Conservation (phyloP, 2,113 vertebrate species). For the Nesoenas mayeri region DNA sequence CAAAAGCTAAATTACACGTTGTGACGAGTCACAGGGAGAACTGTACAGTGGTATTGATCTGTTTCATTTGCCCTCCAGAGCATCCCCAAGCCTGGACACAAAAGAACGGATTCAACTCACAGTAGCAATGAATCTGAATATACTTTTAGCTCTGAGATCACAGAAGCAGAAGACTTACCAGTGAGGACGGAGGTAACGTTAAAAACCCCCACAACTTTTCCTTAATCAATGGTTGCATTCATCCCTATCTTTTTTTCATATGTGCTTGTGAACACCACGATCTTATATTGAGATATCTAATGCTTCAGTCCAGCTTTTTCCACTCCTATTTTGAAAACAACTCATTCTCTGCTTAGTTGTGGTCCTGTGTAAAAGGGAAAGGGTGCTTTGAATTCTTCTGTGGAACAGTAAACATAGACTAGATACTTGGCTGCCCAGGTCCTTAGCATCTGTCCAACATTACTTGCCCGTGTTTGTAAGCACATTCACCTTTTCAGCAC, state of each 20-base stretch:
- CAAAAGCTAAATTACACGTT: not conserved
- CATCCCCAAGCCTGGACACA: slow-evolving; percentile 91
- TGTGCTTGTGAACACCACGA: not conserved
- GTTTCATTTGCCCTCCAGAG: slow-evolving; percentile 72
- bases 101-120: slow-evolving; percentile 94
- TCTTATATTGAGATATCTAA: not conserved
- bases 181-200: slow-evolving; percentile 83
- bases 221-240: not conserved
- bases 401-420: not conserved
- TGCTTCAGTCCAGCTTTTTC: not conserved
- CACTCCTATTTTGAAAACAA: not conserved
- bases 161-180: slow-evolving; percentile 88
- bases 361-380: not conserved
- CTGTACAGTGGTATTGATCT: not conserved
- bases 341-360: not conserved
- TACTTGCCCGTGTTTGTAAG: not conserved
- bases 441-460: not conserved
- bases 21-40: not conserved
- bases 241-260: rapidly evolving
- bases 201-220: not conserved
- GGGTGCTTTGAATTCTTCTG: not conserved
- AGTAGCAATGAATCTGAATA: slow-evolving; percentile 98
- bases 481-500: not conserved
- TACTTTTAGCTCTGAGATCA: slow-evolving; percentile 92
- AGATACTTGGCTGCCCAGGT: not conserved